Conservation (phyloP, 2,113 vertebrate species). For the Ochotona curzoniae region DNA sequence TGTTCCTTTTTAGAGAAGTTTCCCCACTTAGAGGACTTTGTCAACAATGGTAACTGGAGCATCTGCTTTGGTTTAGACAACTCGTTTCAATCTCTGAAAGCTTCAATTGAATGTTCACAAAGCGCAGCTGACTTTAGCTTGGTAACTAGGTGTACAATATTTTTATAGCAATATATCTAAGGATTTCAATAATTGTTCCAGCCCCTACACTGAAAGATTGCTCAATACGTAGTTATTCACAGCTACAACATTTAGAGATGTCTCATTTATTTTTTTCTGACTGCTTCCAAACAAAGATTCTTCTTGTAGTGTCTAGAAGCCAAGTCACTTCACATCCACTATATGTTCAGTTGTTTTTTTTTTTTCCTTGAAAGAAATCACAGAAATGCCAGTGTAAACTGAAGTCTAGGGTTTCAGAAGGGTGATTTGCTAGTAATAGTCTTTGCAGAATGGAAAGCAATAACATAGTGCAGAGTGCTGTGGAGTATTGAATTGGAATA, state of each 20-base stretch:
- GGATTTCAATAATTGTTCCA: neutral
- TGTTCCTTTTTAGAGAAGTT: neutral
- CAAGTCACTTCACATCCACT: neutral
- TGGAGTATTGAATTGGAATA: neutral
- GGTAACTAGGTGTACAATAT: neutral
- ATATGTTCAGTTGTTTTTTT: conserved; percentile 20
- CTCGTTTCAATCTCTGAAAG: neutral
- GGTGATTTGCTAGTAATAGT: neutral
- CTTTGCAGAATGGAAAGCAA: neutral
- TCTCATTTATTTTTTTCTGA: neutral
- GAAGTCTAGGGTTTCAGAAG: neutral
- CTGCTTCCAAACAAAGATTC: neutral
- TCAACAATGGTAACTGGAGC: neutral
- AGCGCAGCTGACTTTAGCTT: neutral
- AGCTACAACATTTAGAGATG: conserved; percentile 25
- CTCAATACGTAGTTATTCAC: neutral
- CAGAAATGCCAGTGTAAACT: neutral
- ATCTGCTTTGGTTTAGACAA: neutral
- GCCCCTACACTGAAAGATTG: neutral
- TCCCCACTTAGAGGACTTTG: neutral
- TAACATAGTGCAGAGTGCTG: neutral
- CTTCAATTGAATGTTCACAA: neutral
- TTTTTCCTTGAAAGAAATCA: neutral
- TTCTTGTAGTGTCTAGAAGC: neutral
- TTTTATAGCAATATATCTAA: neutral